A percentile compares a stretch with the other conserved stretches of the same genome.
These are phyloP conservation scores for Peromyscus attwateri DNA, from an alignment of 2,797 vertebrate genomes.

Conservation along the genomic window DNA sequence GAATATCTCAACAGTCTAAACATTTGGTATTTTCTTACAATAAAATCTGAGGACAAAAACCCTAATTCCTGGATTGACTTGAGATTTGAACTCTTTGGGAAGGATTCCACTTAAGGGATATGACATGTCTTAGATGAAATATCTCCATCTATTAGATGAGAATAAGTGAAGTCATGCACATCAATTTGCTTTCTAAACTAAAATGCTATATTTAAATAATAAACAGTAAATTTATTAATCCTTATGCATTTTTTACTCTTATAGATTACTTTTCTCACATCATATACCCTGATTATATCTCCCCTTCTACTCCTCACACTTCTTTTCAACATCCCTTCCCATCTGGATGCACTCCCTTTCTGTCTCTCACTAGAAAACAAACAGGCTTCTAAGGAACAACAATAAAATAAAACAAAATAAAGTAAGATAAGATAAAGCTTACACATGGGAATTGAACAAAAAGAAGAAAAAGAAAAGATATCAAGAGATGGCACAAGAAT, in stretches of 20 bases:
- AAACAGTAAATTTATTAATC: background rate
- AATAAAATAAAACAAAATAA: background rate
- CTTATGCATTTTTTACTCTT: background rate
- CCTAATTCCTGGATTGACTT: background rate
- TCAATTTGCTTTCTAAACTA: background rate
- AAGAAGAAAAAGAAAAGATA: background rate
- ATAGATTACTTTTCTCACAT: background rate
- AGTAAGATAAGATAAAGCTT: background rate
- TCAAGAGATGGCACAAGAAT: background rate
- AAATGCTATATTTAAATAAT: background rate
- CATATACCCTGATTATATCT: background rate
- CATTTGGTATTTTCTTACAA: background rate
- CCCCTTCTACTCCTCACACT: background rate
- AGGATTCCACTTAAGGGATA: background rate
- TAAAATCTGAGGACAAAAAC: background rate
- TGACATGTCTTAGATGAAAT: background rate
- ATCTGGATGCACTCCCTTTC: no score
- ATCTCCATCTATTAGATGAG: background rate
- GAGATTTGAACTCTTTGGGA: background rate
- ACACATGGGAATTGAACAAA: background rate
- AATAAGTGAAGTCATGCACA: background rate
- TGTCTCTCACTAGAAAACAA: background rate
- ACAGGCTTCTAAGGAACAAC: background rate
- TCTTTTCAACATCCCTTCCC: background rate
- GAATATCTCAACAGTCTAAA: background rate